A percentile compares a stretch with the other conserved stretches of the same genome.
These are phyloP conservation scores for Tiphia femorata DNA, from an alignment of 2,888 invertebrate genomes.

Conservation along the genomic window DNA sequence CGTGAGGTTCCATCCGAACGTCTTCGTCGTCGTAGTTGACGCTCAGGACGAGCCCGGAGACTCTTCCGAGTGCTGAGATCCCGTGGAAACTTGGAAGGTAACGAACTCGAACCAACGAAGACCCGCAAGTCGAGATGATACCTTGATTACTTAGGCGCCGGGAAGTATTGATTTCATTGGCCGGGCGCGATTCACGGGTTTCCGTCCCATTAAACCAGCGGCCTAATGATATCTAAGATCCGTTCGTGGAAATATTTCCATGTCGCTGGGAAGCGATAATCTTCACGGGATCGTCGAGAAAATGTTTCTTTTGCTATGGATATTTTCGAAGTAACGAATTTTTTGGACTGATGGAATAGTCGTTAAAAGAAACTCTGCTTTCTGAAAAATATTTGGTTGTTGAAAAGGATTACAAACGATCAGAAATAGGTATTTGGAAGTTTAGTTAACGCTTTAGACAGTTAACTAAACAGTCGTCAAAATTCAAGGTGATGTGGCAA, in stretches of 20 bases:
- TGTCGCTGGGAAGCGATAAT: too few species aligned
- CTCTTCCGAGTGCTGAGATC: constrained; percentile 19
- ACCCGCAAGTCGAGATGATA: constrained; percentile 68
- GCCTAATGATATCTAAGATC: constrained; percentile 39
- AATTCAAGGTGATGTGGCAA: too few species aligned
- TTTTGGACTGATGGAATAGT: too few species aligned
- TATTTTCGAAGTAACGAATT: too few species aligned
- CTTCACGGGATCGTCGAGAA: too few species aligned
- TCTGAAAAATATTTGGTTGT: too few species aligned
- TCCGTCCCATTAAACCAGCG: constrained; percentile 53
- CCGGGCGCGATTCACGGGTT: constrained; percentile 65
- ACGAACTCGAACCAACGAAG: constrained; percentile 60
- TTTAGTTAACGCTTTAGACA: too few species aligned
- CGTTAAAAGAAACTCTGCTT: too few species aligned
- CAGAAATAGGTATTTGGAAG: too few species aligned
- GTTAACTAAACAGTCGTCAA: too few species aligned
- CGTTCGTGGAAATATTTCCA: neutral
- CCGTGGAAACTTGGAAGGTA: constrained; percentile 47
- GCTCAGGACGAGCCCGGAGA: neutral
- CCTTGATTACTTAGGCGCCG: constrained; percentile 65
- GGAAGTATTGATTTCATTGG: constrained; percentile 67
- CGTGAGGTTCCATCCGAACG: neutral
- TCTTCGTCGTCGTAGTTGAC: constrained; percentile 4
- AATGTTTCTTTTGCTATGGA: too few species aligned
- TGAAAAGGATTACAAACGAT: too few species aligned